Evolutionary conservation across 2,888 invertebrate species (phyloP).

Genomic region (Drosophila eohydei): DNA sequence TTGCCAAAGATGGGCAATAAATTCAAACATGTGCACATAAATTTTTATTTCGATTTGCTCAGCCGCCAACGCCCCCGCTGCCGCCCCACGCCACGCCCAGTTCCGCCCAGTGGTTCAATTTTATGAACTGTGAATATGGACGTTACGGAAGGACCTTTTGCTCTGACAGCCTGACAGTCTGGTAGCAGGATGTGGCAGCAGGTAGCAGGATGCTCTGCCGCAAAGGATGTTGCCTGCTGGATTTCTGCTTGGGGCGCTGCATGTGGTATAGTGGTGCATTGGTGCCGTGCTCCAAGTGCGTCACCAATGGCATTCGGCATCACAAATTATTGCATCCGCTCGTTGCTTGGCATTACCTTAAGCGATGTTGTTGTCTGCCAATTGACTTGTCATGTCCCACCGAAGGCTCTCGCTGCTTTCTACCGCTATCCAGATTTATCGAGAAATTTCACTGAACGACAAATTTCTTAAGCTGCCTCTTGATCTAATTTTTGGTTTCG

Average conservation of each 20-base stretch:
- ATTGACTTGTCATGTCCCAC: slow-evolving; percentile 61
- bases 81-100: background rate
- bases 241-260: slow-evolving; percentile 25
- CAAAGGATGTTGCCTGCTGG: slow-evolving; percentile 35
- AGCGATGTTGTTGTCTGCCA: slow-evolving; percentile 51
- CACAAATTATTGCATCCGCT: slow-evolving; percentile 73
- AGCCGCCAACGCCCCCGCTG: slow-evolving; percentile 26
- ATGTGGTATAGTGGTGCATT: slow-evolving; percentile 13
- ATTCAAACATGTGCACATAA: slow-evolving; percentile 81
- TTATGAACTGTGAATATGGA: slow-evolving; percentile 77
- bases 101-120: slow-evolving; percentile 49
- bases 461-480: slow-evolving; percentile 6
- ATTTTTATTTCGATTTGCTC: slow-evolving; percentile 79
- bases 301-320: slow-evolving; percentile 46
- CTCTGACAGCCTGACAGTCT: slow-evolving; percentile 1
- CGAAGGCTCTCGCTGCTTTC: slow-evolving; percentile 14
- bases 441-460: slow-evolving; percentile 16
- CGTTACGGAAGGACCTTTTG: slow-evolving; percentile 42
- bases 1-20: slow-evolving; percentile 65
- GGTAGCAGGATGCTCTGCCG: background rate
- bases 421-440: background rate
- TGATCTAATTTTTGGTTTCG: slow-evolving; percentile 3
- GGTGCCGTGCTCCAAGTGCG: background rate
- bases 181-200: slow-evolving; percentile 22
- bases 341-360: slow-evolving; percentile 35